phyloP scores from a whole-genome alignment of 2,888 invertebrate species.

The Erynnis tages region DNA sequence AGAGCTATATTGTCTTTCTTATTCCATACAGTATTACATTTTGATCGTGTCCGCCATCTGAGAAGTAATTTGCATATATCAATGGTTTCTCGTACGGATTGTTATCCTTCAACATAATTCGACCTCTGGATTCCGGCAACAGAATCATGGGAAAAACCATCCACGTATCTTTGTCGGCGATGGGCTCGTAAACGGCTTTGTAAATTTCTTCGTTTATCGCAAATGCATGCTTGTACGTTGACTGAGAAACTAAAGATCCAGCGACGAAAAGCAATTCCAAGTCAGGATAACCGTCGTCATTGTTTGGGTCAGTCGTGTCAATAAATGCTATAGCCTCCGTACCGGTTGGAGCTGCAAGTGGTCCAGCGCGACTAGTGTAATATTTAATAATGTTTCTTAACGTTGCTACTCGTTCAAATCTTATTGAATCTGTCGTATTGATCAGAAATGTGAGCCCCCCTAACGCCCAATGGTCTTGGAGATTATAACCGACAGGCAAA shows the following conservation, averaged over 20 bases:
- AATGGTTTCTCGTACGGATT: slow-evolving; percentile 85
- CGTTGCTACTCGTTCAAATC: slow-evolving; percentile 72
- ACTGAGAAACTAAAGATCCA: slow-evolving; percentile 69
- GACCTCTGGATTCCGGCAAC: slow-evolving; percentile 84
- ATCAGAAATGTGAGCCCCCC: slow-evolving; percentile 87
- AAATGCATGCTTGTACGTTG: slow-evolving; percentile 54
- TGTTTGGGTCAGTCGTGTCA: slow-evolving; percentile 69
- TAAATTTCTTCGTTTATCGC: slow-evolving; percentile 63
- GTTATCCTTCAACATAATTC: slow-evolving; percentile 80
- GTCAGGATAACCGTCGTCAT: slow-evolving; percentile 78
- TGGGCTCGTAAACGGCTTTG: slow-evolving; percentile 61
- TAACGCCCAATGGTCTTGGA: slow-evolving; percentile 89
- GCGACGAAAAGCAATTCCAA: slow-evolving; percentile 80
- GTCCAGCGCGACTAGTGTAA: slow-evolving; percentile 65
- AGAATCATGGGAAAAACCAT: slow-evolving; percentile 83
- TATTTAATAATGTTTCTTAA: slow-evolving; percentile 77
- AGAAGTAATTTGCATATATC: slow-evolving; percentile 85
- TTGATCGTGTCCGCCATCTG: slow-evolving; percentile 78
- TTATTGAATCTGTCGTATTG: slow-evolving; percentile 85
- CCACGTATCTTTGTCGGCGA: slow-evolving; percentile 71
- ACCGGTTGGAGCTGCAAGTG: slow-evolving; percentile 59
- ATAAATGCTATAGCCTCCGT: slow-evolving; percentile 78
- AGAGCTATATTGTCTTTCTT: slow-evolving; percentile 62
- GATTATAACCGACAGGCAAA: slow-evolving; percentile 86
- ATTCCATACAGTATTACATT: slow-evolving; percentile 72